Evolutionary conservation across 2,113 vertebrate species (phyloP).

Genomic region (Glaucidium brasilianum): DNA sequence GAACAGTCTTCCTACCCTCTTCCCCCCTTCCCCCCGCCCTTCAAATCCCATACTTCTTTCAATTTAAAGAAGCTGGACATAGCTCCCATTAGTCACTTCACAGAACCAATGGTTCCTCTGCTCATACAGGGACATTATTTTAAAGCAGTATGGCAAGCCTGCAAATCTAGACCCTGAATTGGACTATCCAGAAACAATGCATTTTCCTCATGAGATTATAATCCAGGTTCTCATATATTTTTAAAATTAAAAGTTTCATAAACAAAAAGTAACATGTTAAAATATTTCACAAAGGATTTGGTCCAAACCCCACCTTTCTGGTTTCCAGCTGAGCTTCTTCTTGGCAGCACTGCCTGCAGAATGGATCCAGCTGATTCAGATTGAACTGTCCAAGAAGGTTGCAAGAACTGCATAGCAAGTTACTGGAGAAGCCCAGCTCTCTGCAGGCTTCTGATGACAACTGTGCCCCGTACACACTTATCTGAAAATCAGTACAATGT

Average conservation of each 20-base stretch:
- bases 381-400: constrained; percentile 92
- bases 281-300: background rate
- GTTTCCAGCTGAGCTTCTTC: constrained; percentile 92
- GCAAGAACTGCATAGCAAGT: constrained; percentile 95
- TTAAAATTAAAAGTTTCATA: background rate
- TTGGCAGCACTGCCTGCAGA: constrained; percentile 93
- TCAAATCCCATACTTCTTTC: background rate
- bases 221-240: background rate
- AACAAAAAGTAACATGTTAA: background rate
- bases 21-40: too few species aligned
- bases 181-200: background rate
- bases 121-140: background rate
- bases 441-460: constrained; percentile 93
- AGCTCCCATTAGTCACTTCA: background rate
- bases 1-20: background rate
- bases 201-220: background rate
- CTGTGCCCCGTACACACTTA: constrained; percentile 81
- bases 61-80: background rate
- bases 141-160: background rate
- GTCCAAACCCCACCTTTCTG: constrained; percentile 83
- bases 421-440: constrained; percentile 96
- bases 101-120: background rate
- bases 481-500: constrained; percentile 66
- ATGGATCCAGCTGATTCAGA: constrained; percentile 82
- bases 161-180: background rate